Conservation (phyloP, 2,113 vertebrate species). For the Paradoxurus hermaphroditus region DNA sequence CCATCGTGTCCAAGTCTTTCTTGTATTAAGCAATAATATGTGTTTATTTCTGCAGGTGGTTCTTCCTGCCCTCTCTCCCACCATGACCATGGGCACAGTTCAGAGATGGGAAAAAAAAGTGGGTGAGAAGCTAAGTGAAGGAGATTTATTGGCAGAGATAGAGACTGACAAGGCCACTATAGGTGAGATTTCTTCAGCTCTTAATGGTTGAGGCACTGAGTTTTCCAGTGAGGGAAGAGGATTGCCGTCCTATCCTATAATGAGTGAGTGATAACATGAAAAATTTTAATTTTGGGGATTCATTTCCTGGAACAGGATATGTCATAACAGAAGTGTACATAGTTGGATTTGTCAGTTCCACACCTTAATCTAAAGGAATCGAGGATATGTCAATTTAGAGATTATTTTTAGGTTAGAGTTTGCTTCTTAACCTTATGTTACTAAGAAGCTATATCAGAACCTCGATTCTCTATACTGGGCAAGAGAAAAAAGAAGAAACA, state of each 20-base stretch:
- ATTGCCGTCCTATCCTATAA: conserved; percentile 13
- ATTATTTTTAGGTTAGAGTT: conserved; percentile 35
- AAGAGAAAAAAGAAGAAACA: neutral
- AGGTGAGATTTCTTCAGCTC: conserved; percentile 84
- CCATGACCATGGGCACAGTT: conserved; percentile 98
- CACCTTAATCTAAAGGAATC: neutral
- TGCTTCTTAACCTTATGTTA: neutral
- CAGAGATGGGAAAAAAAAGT: conserved; percentile 99
- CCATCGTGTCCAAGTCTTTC: neutral
- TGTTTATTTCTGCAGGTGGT: conserved; percentile 84
- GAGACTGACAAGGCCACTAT: conserved; percentile 99
- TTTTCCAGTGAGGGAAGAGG: conserved; percentile 53
- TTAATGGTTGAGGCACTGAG: conserved; percentile 48
- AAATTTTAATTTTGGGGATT: conserved; percentile 39
- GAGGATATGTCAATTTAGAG: neutral
- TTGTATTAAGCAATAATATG: neutral
- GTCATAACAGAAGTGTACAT: neutral
- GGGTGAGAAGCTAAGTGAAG: conserved; percentile 95
- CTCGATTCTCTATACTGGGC: neutral
- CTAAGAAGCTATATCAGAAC: neutral
- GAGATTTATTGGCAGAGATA: conserved; percentile 97
- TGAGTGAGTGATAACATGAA: conserved; percentile 37
- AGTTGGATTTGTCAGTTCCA: neutral
- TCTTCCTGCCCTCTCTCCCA: conserved; percentile 97
- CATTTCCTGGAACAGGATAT: neutral